Percentiles rank a stretch among this genome's conserved stretches.
Conservation (phyloP, 64 coral and sea anemone species). For the Actinia equina region DNA sequence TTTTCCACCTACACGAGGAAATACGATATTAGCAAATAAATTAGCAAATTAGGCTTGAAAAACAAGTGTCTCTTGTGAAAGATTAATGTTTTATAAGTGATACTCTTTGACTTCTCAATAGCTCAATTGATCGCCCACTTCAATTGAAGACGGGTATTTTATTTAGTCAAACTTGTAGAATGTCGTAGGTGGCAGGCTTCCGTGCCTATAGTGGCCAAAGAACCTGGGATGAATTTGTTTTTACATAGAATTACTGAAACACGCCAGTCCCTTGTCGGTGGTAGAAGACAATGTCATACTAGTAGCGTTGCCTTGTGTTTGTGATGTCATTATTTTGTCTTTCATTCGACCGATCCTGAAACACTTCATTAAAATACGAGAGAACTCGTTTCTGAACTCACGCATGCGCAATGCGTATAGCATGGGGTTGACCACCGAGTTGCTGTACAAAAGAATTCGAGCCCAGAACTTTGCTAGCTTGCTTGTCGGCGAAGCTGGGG, state of each 20-base stretch:
- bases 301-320: background rate
- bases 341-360: background rate
- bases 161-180: no score
- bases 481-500: background rate
- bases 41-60: no score
- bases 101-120: no score
- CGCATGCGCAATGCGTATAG: slow-evolving; percentile 54
- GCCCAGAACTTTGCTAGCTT: slow-evolving; percentile 27
- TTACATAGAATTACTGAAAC: background rate
- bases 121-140: no score
- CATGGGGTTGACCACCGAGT: slow-evolving; percentile 41
- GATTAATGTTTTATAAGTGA: no score
- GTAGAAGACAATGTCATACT: background rate
- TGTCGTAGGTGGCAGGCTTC: no score
- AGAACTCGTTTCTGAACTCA: slow-evolving; percentile 55
- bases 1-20: no score
- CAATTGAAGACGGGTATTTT: no score
- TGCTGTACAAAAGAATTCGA: slow-evolving; percentile 43
- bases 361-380: background rate
- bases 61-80: no score
- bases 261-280: background rate
- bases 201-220: no score
- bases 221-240: background rate
- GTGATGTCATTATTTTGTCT: background rate
- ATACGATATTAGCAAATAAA: no score